Evolutionary conservation across 1,140 invertebrate genomes (phyloP).

Genomic region (Acromyrmex echinatior): DNA sequence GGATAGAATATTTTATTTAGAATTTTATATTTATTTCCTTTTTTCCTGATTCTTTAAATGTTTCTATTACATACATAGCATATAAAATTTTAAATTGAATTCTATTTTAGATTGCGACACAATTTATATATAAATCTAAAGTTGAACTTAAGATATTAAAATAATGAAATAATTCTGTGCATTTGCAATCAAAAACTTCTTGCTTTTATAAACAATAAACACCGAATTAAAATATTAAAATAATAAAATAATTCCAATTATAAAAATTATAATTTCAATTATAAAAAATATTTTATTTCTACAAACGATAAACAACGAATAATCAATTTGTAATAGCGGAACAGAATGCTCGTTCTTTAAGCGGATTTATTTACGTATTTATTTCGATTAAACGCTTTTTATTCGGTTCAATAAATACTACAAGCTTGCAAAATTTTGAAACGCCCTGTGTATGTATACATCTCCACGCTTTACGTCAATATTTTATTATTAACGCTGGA

Average conservation of each 20-base stretch:
- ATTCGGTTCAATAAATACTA: neutral
- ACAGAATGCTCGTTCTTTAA: neutral
- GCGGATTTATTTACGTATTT: neutral
- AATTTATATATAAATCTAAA: neutral
- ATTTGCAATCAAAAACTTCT: neutral
- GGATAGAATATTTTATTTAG: neutral
- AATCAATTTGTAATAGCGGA: neutral
- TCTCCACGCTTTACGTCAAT: neutral
- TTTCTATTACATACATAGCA: neutral
- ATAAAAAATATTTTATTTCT: too few relatives aligned
- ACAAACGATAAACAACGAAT: neutral
- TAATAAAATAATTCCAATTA: too few relatives aligned
- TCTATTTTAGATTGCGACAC: neutral
- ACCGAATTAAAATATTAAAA: neutral
- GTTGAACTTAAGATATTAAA: neutral
- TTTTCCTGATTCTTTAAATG: neutral
- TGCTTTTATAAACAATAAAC: neutral
- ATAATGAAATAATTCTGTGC: neutral
- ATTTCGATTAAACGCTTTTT: neutral
- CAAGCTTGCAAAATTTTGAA: neutral
- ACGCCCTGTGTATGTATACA: neutral
- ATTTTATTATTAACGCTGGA: constrained; percentile 42
- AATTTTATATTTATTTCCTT: constrained; percentile 9
- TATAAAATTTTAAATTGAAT: neutral
- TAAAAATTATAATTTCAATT: too few relatives aligned